A percentile compares a stretch with the other conserved stretches of the same genome.
phyloP scores from a whole-genome alignment of 1,140 invertebrate species.

The Aphelenchoides besseyi region DNA sequence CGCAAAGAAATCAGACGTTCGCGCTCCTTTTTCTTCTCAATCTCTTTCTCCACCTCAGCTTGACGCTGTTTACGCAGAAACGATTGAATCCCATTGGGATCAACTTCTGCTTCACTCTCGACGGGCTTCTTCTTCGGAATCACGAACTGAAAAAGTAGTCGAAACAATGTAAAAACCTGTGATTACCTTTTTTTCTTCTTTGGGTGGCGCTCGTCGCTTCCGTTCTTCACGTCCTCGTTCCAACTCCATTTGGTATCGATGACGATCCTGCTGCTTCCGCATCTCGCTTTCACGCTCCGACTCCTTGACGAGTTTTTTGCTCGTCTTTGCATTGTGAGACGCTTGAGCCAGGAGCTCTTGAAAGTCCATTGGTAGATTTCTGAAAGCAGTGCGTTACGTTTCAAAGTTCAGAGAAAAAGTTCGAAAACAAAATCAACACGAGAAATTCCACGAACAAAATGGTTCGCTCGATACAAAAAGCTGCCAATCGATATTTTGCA shows the following conservation, averaged over 20 bases:
- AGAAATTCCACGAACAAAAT: too few relatives aligned
- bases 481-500: too few relatives aligned
- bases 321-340: constrained; percentile 25
- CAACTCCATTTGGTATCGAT: constrained; percentile 14
- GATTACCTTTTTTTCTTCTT: constrained; percentile 26
- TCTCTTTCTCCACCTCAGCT: constrained; percentile 22
- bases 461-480: too few relatives aligned
- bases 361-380: constrained; percentile 36
- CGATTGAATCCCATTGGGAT: not conserved
- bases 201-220: constrained; percentile 29
- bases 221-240: constrained; percentile 33
- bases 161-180: not conserved
- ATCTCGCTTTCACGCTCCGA: constrained; percentile 32
- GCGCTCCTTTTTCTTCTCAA: constrained; percentile 24
- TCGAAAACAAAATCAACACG: not conserved
- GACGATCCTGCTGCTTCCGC: constrained; percentile 22
- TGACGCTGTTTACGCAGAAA: constrained; percentile 27
- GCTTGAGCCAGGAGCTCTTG: constrained; percentile 42
- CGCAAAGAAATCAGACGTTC: constrained; percentile 32
- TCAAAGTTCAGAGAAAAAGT: not conserved
- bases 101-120: constrained; percentile 20
- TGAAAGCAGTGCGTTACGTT: not conserved
- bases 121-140: constrained; percentile 34
- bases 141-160: constrained; percentile 34
- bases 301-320: constrained; percentile 32